Percentiles rank a stretch among this genome's conserved stretches.
phyloP scores from a whole-genome alignment of 2,113 vertebrate genomes.

The Trichomycterus rosablanca region DNA sequence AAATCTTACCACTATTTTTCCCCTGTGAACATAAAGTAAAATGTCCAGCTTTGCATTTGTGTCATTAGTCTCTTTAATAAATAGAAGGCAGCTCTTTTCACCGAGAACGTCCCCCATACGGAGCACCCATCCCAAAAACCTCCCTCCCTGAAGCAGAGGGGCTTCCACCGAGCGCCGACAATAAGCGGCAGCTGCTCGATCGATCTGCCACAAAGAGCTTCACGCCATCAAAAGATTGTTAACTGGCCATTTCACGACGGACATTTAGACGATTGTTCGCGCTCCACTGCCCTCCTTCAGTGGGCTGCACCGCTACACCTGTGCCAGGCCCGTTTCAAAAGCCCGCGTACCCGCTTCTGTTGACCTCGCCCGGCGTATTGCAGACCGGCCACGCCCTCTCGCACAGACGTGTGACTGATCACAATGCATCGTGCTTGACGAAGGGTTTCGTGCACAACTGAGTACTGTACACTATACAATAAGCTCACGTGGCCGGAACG shows the following conservation, averaged over 20 bases:
- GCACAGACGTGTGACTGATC: constrained; percentile 7
- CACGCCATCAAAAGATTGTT: constrained; percentile 78
- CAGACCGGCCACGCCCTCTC: constrained; percentile 7
- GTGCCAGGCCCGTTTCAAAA: constrained; percentile 61
- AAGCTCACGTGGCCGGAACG: too few relatives aligned
- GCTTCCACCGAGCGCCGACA: constrained; percentile 58
- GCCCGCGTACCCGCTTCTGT: constrained; percentile 49
- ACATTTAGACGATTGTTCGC: constrained; percentile 77
- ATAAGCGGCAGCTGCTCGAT: constrained; percentile 74
- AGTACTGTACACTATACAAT: too few relatives aligned
- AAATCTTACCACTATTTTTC: too few relatives aligned
- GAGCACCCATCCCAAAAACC: not conserved
- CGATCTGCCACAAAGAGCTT: constrained; percentile 74
- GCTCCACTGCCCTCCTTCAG: constrained; percentile 66
- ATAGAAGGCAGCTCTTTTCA: too few relatives aligned
- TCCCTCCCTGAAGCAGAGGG: constrained; percentile 60
- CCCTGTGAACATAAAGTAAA: constrained; percentile 9
- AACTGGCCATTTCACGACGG: constrained; percentile 77
- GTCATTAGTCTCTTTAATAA: too few relatives aligned
- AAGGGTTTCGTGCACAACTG: too few relatives aligned
- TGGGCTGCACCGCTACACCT: constrained; percentile 63
- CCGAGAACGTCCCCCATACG: too few relatives aligned
- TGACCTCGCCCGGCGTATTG: constrained; percentile 45
- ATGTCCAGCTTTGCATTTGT: too few relatives aligned
- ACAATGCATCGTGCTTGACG: constrained; percentile 26